These are phyloP conservation scores for Nephrotoma guestfalica DNA, from an alignment of 2,888 invertebrate genomes.

Conservation along the genomic window DNA sequence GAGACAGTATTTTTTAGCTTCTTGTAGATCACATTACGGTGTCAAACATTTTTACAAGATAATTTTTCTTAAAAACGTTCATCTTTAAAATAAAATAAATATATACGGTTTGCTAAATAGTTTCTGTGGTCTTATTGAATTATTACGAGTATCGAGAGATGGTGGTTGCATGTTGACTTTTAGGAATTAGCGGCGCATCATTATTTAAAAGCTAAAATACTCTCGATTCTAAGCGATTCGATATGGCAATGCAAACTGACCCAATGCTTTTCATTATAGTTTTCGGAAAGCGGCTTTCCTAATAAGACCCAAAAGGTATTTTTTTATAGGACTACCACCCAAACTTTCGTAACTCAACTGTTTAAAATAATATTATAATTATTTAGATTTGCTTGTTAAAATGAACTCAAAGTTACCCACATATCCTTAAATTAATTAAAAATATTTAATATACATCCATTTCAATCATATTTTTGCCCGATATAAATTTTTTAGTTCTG, in stretches of 20 bases:
- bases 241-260: not conserved
- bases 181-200: not conserved
- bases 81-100: not conserved
- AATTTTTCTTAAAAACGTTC: no score
- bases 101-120: not conserved
- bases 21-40: no score
- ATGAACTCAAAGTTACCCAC: not conserved
- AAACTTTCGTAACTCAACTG: not conserved
- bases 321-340: not conserved
- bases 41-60: no score
- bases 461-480: not conserved
- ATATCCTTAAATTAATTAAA: not conserved
- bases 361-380: not conserved
- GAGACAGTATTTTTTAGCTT: no score
- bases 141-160: not conserved
- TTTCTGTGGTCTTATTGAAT: not conserved
- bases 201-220: not conserved
- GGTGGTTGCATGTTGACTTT: not conserved
- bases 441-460: not conserved
- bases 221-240: not conserved
- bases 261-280: not conserved
- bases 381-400: not conserved
- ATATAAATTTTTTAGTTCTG: not conserved
- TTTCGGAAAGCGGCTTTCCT: not conserved
- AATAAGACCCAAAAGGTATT: not conserved